phyloP scores from a whole-genome alignment of 1,140 invertebrate species.

The Drosophila mayri region DNA sequence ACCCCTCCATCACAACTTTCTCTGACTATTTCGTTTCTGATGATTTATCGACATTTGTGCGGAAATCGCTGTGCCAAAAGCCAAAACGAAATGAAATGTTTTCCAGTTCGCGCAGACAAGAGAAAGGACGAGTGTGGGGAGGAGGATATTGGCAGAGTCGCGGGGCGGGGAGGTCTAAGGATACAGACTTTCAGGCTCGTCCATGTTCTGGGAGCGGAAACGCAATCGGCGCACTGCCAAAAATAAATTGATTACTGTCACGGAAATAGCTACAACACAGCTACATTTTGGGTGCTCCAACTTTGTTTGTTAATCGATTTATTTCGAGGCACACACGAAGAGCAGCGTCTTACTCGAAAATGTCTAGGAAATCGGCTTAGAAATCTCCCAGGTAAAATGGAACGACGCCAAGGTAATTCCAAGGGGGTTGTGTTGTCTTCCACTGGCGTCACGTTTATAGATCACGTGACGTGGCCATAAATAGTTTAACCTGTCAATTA shows the following conservation, averaged over 20 bases:
- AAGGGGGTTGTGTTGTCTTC: constrained; percentile 23
- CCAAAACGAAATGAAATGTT: constrained; percentile 61
- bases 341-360: constrained; percentile 34
- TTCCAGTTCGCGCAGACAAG: constrained; percentile 39
- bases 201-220: constrained; percentile 64
- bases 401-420: neutral
- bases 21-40: constrained; percentile 49
- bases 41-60: constrained; percentile 81
- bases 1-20: neutral
- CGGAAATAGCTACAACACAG: constrained; percentile 72
- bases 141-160: constrained; percentile 8
- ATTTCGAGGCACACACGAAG: constrained; percentile 54
- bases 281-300: constrained; percentile 35
- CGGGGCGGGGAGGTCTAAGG: neutral
- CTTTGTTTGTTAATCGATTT: constrained; percentile 81
- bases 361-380: constrained; percentile 68
- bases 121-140: constrained; percentile 10
- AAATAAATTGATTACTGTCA: constrained; percentile 85
- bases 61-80: constrained; percentile 77
- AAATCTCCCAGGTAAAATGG: constrained; percentile 41
- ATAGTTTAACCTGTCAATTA: constrained; percentile 79
- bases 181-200: constrained; percentile 44
- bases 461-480: constrained; percentile 79
- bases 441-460: constrained; percentile 54
- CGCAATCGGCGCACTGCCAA: constrained; percentile 81